Evolutionary conservation across 2,888 invertebrate species (phyloP), one percentile per base, ranked within the genome.

Genomic region (Eristalinus aeneus): DNA sequence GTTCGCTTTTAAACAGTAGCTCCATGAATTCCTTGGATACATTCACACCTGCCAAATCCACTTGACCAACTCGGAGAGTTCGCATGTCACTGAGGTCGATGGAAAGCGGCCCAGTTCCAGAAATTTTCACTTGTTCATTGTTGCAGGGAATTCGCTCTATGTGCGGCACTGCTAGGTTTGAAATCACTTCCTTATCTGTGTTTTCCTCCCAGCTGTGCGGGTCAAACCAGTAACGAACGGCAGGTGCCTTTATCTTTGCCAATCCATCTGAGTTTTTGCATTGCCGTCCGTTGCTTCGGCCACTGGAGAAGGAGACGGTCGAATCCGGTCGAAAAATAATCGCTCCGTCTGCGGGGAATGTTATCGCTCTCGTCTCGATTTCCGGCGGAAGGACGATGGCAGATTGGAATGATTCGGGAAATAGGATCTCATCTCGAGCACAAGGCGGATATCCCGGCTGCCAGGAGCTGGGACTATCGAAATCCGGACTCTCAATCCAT

Each of bases 61-160:
- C 65, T 71, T 90, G 90, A 0, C 91, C 92, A 74, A 92, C 34
- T 0, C 90, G 89, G 56, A 92, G 75, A 32, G 88, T 88, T n/a
- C 89, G 87, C 6, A 90, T 88, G 76, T 91, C 89, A 53, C 92
- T 90, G 71, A 92, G 87, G 88, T 92, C 91, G 9, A 92, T 89
- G 0, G 91, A 82, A 11, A 91, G 60, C 0, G 91, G 81, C 0
- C 90, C 91, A 16, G 87, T 88, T 5, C 88, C 88, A 16, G 89
- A 79, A 32, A 92, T 90, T 10, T 90, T 88, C 2, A 91, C 90
- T 8, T 89, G 87, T 79, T 92, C 93, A 85, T 91, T 90, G 32
- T 90, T 91, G 78, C 92, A 92, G 1, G 92, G 92, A 31, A 93
- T 90, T 11, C 89, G 89, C 8, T 92, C 91, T 63, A 92, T 81